A percentile compares a stretch with the other conserved stretches of the same genome.
phyloP scores from a whole-genome alignment of 2,888 invertebrate species.

The Leptothorax acervorum region DNA sequence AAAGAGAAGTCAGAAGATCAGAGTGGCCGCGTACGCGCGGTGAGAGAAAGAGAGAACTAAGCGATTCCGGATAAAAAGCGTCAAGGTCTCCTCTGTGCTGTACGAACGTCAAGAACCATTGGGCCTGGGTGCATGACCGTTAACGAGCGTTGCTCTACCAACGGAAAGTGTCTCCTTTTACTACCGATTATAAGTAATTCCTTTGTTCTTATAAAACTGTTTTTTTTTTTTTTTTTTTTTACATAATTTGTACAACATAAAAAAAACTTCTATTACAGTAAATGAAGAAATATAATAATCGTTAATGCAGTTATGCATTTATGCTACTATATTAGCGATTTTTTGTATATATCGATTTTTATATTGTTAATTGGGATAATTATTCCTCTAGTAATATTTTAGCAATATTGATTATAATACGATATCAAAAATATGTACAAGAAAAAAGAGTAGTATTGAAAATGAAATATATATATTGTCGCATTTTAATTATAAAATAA shows the following conservation, averaged over 20 bases:
- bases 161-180: conserved; percentile 53
- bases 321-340: not conserved
- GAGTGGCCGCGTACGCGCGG: conserved; percentile 61
- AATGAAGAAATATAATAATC: not conserved
- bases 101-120: conserved; percentile 73
- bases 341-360: not conserved
- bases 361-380: not conserved
- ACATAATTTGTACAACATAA: not conserved
- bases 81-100: conserved; percentile 71
- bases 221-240: conserved; percentile 7
- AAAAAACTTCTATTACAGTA: not conserved
- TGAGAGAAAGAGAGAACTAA: conserved; percentile 61
- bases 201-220: conserved; percentile 1
- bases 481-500: not conserved
- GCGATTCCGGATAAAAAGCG: conserved; percentile 71
- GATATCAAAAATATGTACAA: not conserved
- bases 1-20: conserved; percentile 53
- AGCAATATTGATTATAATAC: not conserved
- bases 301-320: not conserved
- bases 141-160: conserved; percentile 70
- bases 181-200: conserved; percentile 30
- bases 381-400: not conserved
- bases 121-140: conserved; percentile 72
- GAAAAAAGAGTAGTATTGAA: not conserved
- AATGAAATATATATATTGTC: not conserved